Conservation (phyloP, 2,888 invertebrate genomes). For the Resseliella maxima region DNA sequence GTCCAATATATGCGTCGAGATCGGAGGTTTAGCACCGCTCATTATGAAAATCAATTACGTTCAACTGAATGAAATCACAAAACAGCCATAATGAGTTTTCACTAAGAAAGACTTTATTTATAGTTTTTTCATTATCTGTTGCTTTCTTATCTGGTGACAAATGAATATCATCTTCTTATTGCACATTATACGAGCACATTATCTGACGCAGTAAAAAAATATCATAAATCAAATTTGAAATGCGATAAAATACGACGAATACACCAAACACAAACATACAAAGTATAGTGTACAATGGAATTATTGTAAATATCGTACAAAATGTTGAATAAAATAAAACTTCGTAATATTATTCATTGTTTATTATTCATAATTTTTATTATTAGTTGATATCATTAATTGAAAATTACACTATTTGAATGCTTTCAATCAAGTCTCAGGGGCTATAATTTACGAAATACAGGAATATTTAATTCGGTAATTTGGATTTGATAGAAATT, state of each 20-base stretch:
- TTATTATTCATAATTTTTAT: neutral
- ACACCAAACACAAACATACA: no score
- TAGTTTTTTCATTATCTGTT: no score
- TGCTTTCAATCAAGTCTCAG: neutral
- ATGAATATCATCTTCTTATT: no score
- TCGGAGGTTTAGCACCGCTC: conserved; percentile 68
- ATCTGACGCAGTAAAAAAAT: no score
- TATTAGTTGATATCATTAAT: neutral
- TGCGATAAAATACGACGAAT: no score
- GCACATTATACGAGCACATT: no score
- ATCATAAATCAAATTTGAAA: no score
- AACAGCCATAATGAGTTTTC: no score
- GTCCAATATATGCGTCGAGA: conserved; percentile 82
- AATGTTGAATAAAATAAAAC: neutral
- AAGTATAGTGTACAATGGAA: no score
- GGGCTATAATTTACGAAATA: neutral
- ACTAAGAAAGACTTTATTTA: no score
- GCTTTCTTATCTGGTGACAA: no score
- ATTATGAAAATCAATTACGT: neutral
- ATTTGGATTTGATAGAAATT: neutral
- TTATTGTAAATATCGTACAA: no score
- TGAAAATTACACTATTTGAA: conserved; percentile 5
- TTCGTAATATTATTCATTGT: neutral
- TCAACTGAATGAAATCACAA: neutral
- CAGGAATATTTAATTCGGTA: neutral